phyloP scores from a whole-genome alignment of 2,113 vertebrate species.

The Paedocypris sp. region DNA sequence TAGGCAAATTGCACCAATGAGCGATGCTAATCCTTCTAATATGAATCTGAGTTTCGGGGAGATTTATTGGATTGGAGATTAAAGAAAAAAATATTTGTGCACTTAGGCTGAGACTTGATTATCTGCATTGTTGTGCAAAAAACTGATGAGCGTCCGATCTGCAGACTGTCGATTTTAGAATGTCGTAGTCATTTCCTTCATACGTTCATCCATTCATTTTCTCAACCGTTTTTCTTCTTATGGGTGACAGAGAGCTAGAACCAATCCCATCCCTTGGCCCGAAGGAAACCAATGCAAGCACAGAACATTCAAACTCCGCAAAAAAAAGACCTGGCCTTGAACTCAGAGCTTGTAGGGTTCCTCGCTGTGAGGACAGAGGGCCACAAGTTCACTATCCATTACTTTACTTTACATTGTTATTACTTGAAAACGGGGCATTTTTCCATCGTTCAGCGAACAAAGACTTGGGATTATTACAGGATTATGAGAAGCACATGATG shows the following conservation, averaged over 20 bases:
- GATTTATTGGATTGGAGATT: slow-evolving; percentile 46
- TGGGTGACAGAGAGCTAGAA: too few relatives aligned
- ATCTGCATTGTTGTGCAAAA: slow-evolving; percentile 42
- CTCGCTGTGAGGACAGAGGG: too few relatives aligned
- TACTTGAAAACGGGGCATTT: slow-evolving; percentile 22
- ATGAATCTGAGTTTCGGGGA: slow-evolving; percentile 6
- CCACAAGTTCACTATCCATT: too few relatives aligned
- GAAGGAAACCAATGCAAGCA: too few relatives aligned
- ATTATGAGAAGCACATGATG: neutral
- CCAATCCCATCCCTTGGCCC: too few relatives aligned
- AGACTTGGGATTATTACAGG: neutral
- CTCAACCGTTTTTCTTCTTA: too few relatives aligned
- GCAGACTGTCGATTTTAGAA: slow-evolving; percentile 20
- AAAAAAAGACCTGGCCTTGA: too few relatives aligned
- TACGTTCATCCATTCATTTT: too few relatives aligned
- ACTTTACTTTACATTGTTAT: too few relatives aligned
- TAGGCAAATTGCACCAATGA: slow-evolving; percentile 19
- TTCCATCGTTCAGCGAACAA: slow-evolving; percentile 2
- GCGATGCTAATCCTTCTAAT: neutral
- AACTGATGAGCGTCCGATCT: slow-evolving; percentile 20
- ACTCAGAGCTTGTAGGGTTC: too few relatives aligned
- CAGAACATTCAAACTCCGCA: too few relatives aligned
- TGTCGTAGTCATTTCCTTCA: too few relatives aligned
- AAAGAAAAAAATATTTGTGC: slow-evolving; percentile 3
- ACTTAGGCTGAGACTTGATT: slow-evolving; percentile 37